Conservation (phyloP, 35 echinoderm and acorn worm species). For the Stichopus chloronotus region DNA sequence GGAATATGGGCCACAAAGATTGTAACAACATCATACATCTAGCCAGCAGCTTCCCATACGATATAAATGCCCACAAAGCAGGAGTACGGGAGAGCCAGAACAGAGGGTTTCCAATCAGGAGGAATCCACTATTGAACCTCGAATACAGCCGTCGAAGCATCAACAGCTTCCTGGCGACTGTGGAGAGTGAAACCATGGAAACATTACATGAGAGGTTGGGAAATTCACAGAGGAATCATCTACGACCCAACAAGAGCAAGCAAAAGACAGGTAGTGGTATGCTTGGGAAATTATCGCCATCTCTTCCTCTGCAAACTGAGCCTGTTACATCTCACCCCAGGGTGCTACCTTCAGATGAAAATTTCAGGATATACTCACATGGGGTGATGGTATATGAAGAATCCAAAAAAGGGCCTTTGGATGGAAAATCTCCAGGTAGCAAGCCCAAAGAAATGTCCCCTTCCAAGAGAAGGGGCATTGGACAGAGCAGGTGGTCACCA, state of each 20-base stretch:
- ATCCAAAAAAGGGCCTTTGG: neutral
- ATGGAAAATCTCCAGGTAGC: neutral
- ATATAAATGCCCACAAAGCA: neutral
- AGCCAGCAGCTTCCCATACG: constrained; percentile 7
- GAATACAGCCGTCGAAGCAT: constrained; percentile 19
- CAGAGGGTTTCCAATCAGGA: constrained; percentile 11
- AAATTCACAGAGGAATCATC: neutral
- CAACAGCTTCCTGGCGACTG: constrained; percentile 11
- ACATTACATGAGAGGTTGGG: constrained; percentile 27
- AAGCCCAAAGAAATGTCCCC: neutral
- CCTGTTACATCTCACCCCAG: neutral
- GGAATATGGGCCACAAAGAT: neutral
- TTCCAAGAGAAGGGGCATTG: neutral
- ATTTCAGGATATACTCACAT: constrained; percentile 7
- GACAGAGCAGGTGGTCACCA: neutral
- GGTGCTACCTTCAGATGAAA: constrained; percentile 6
- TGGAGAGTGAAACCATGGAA: constrained; percentile 38
- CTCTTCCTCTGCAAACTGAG: constrained; percentile 14
- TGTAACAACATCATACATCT: neutral
- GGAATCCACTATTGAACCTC: constrained; percentile 3
- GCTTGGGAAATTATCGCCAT: neutral
- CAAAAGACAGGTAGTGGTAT: neutral
- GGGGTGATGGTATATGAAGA: constrained; percentile 14
- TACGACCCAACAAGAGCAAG: neutral
- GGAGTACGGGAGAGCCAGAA: neutral